Evolutionary conservation across 2,888 invertebrate species (phyloP).

Genomic region (Blera fallax): DNA sequence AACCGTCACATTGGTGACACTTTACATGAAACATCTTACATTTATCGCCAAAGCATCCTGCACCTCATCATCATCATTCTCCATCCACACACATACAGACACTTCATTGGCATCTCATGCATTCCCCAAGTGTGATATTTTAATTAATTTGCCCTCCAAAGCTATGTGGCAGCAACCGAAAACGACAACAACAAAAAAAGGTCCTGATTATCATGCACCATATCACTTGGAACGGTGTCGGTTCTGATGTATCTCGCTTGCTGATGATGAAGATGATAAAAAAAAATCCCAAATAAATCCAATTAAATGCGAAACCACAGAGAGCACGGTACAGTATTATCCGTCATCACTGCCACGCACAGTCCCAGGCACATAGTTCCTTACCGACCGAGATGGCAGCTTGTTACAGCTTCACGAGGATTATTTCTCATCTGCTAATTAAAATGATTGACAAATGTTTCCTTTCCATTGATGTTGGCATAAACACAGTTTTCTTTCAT

Average conservation of each 20-base stretch:
- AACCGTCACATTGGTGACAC: constrained; percentile 27
- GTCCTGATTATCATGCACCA: constrained; percentile 47
- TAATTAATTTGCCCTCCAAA: constrained; percentile 59
- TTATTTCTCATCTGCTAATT: constrained; percentile 73
- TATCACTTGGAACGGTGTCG: constrained; percentile 34
- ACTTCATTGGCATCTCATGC: neutral
- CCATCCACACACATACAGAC: neutral
- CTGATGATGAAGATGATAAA: constrained; percentile 56
- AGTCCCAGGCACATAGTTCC: constrained; percentile 25
- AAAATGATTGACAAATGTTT: constrained; percentile 74
- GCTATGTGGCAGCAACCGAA: neutral
- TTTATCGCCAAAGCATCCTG: neutral
- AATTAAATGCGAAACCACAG: constrained; percentile 60
- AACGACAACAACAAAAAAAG: neutral
- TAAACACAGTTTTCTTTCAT: constrained; percentile 70
- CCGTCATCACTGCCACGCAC: constrained; percentile 53
- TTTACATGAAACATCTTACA: constrained; percentile 17
- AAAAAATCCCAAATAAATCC: constrained; percentile 71
- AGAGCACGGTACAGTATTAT: constrained; percentile 43
- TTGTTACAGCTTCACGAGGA: constrained; percentile 58
- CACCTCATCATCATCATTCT: neutral
- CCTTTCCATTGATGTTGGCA: constrained; percentile 74
- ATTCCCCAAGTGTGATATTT: constrained; percentile 61
- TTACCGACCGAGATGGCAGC: neutral
- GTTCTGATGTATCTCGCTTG: constrained; percentile 18